Base-by-base conservation (phyloP, 2,888 invertebrate species). In the Stegana nigrithorax region DNA sequence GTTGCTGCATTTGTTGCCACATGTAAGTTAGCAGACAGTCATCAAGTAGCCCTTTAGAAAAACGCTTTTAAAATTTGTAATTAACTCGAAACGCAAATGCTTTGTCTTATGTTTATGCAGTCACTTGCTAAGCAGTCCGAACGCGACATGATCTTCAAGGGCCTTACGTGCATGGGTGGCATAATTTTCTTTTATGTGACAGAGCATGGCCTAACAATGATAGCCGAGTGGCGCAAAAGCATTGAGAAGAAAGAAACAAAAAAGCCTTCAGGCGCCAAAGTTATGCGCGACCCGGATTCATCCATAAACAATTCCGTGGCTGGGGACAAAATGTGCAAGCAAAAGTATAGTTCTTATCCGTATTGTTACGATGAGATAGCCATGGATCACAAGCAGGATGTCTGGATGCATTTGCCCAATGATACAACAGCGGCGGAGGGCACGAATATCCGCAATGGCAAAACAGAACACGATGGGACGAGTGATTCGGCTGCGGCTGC, bases 131-230 rank as follows among this genome's bases (percentile, higher is more conserved):
- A 81, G 10, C 84, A 84, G 71, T 72, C 70, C 45, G 84, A 94
- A 72, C 88, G 89, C 39, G 88, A 89, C 65, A 93, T 92, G 72
- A 92, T 94, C 87, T 93, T 91, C 90, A 94, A 94, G 81, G 97
- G 97, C 1, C 86, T 96, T 23, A 91, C 92, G 0, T 85, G 85
- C 55, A 81, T 85, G 84, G 79, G 89, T 59, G 96, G 96, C 0
- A 90, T 97, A 2, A 92, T 95, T 7, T 90, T 95, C 85, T 97
- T 97, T 87, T 96, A 96, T 83, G 90, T 95, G 70, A 93, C 92
- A 4, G 97, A 97, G 82, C 92, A 94, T 78, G 90, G 92, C 0
- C 85, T 95, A 27, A 92, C 92, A 4, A 89, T 94, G 67, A 89
- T 92, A 4, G 91, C 93, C 0, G 94, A 94, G 76, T 94, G 93